Evolutionary conservation across 2,888 invertebrate species (phyloP), one percentile per base, ranked within the genome.

Genomic region (Blastobasis lacticolella): DNA sequence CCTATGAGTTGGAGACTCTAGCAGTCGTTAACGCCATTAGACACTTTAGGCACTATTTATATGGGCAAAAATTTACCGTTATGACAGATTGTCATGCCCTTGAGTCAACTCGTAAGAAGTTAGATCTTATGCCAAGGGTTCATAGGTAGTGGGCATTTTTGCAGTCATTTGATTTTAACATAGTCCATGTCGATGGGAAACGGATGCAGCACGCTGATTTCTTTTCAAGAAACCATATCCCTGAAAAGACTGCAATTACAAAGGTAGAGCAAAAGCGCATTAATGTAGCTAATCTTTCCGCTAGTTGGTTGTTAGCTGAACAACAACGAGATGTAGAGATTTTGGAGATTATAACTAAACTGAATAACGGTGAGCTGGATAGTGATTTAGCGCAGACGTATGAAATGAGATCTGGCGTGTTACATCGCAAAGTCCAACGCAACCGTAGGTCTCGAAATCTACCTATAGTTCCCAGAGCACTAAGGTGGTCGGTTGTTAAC

Each of bases 71-170:
- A 6, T 64, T 66, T 43, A 51, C 10, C 2, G 53, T 62, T 0
- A 49, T 65, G 0, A 64, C 66, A 0, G 63, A 66, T 44, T 63
- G 64, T 42, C 58, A 60, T 36, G 51, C 65, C 0, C 9, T 66
- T 0, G 62, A 63, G 48, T 36, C 58, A 0, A 56, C 61, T 9
- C 37, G 43, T 10, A 48, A 46, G 3, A 60, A 62, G 43, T 6
- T 49, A 5, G 58, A 62, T 36, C 41, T 64, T 10, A 40, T 55
- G 6, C 56, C 59, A 23, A 38, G 57, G n/a, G 51, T 61, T 4
- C 54, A 58, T 41, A 37, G 59, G n/a, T 62, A 61, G 57, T 64
- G 62, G 58, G 54, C 53, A 0, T 61, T 8, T 9, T 9, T 40
- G 0, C 60, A 63, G 36, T 38, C 50, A 6, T 59, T 50, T 45